Percentiles rank a stretch among this genome's conserved stretches.
These are phyloP conservation scores for Steinernema hermaphroditum DNA, from an alignment of 2,888 invertebrate species.

Conservation along the genomic window DNA sequence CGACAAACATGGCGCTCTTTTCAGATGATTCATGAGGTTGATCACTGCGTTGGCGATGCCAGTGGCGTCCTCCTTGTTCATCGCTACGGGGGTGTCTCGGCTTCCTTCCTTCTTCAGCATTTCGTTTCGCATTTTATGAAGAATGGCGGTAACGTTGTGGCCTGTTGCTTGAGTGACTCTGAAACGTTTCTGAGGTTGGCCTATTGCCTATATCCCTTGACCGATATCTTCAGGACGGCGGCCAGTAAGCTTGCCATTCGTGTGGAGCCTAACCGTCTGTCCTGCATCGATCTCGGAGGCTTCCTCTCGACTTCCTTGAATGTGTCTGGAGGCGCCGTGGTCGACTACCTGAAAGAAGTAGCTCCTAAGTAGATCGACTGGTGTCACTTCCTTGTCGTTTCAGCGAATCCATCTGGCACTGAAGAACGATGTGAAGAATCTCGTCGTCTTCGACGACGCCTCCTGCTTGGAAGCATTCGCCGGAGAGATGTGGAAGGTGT, in stretches of 20 bases:
- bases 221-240: constrained; percentile 38
- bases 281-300: constrained; percentile 35
- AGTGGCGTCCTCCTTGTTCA: constrained; percentile 33
- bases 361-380: no score
- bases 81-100: constrained; percentile 33
- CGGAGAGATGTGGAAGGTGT: background rate
- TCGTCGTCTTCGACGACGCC: constrained; percentile 25
- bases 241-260: constrained; percentile 44
- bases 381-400: no score
- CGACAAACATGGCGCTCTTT: constrained; percentile 1
- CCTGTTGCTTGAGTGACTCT: constrained; percentile 34
- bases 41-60: constrained; percentile 22
- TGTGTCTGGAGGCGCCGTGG: background rate
- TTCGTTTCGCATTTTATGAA: constrained; percentile 35
- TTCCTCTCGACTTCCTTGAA: background rate
- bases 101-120: constrained; percentile 36
- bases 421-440: constrained; percentile 16
- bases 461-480: background rate
- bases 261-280: constrained; percentile 39
- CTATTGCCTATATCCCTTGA: constrained; percentile 26
- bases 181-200: constrained; percentile 33
- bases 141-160: constrained; percentile 34
- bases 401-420: background rate
- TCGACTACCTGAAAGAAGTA: no score
- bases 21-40: constrained; percentile 34